These are phyloP conservation scores for Cygnus olor DNA, from an alignment of 2,797 vertebrate genomes.

Conservation along the genomic window DNA sequence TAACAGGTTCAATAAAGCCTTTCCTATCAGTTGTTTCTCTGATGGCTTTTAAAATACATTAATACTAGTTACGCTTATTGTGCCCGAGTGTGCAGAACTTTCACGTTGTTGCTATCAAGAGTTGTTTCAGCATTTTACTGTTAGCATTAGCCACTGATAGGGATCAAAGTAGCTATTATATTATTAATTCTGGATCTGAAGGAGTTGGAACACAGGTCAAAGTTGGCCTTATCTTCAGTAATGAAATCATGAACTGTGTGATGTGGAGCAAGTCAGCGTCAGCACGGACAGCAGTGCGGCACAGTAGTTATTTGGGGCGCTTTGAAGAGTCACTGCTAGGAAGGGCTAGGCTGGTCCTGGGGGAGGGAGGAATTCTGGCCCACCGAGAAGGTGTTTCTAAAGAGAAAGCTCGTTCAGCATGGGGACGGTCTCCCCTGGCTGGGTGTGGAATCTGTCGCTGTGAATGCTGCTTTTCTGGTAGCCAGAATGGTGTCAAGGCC, in stretches of 20 bases:
- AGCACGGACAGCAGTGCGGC: fast-evolving
- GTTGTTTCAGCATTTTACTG: not conserved
- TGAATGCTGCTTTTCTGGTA: not conserved
- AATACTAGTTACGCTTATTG: not conserved
- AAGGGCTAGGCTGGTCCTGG: not conserved
- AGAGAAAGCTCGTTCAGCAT: not conserved
- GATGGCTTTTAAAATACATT: not conserved
- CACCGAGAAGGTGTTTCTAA: not conserved
- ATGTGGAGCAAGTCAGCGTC: not conserved
- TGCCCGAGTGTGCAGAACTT: not conserved
- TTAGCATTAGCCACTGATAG: not conserved
- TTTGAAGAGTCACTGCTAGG: not conserved
- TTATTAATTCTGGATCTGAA: not conserved
- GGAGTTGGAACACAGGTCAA: constrained; percentile 11
- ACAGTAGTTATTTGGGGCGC: not conserved
- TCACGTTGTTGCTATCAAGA: not conserved
- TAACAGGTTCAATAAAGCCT: not conserved
- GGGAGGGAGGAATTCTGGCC: not conserved
- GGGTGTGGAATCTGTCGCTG: not conserved
- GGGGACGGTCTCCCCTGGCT: not conserved
- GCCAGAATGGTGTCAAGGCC: not conserved
- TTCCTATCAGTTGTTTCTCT: not conserved
- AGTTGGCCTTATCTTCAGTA: not conserved
- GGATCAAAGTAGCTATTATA: constrained; percentile 6
- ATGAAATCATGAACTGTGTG: not conserved